A percentile compares a stretch with the other conserved stretches of the same genome.
These are phyloP conservation scores for Protobothrops mucrosquamatus DNA, from an alignment of 2,113 vertebrate genomes.

Conservation along the genomic window DNA sequence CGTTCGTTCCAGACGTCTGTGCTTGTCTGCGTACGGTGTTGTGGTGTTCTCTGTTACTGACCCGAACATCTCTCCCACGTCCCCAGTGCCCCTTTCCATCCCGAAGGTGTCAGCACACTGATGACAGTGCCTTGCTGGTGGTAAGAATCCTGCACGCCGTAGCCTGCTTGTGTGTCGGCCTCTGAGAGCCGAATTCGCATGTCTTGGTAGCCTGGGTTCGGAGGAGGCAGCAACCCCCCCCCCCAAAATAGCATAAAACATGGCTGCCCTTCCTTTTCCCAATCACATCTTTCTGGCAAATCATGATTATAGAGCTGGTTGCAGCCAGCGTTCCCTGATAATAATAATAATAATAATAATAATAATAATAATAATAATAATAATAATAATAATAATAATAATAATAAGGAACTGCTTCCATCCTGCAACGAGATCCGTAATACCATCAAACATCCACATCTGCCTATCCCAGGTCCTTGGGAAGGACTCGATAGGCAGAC, in stretches of 20 bases:
- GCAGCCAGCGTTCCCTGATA: background rate
- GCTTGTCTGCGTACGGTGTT: slow-evolving; percentile 51
- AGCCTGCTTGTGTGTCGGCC: slow-evolving; percentile 50
- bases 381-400: too few species aligned
- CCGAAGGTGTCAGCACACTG: slow-evolving; percentile 97
- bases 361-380: too few species aligned
- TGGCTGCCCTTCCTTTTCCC: slow-evolving; percentile 19
- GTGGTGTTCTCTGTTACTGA: slow-evolving; percentile 68
- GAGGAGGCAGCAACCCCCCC: slow-evolving; percentile 42
- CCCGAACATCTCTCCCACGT: slow-evolving; percentile 70
- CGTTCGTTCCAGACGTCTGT: slow-evolving; percentile 56
- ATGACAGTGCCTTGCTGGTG: slow-evolving; percentile 98
- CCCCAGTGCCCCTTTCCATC: slow-evolving; percentile 86
- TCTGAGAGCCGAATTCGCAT: slow-evolving; percentile 40
- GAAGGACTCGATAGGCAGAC: too few species aligned
- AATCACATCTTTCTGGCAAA: background rate
- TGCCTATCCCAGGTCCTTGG: too few species aligned
- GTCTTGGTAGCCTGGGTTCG: background rate
- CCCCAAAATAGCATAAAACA: slow-evolving; percentile 73
- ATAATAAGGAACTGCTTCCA: too few species aligned
- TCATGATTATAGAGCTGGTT: background rate
- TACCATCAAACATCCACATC: too few species aligned
- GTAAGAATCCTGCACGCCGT: slow-evolving; percentile 80
- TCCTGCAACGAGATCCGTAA: too few species aligned
- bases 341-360: too few species aligned